Evolutionary conservation across 2,888 invertebrate species (phyloP).

Genomic region (Teleiodes luculella): DNA sequence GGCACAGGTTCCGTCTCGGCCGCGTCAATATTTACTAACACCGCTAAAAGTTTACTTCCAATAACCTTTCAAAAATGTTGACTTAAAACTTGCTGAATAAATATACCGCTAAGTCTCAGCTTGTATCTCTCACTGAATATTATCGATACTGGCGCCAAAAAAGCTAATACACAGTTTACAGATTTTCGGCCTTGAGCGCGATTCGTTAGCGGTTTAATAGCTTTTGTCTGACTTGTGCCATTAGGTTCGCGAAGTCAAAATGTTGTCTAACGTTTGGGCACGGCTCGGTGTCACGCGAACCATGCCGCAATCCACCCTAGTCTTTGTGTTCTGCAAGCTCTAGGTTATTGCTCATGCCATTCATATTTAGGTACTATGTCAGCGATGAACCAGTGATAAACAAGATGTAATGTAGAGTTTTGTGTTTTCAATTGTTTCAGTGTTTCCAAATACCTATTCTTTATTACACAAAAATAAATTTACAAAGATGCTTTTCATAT

Average conservation of each 20-base stretch:
- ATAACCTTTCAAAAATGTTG: neutral
- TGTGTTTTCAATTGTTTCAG: too few relatives aligned
- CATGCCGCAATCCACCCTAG: slow-evolving; percentile 35
- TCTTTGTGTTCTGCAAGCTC: slow-evolving; percentile 30
- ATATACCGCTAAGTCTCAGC: neutral
- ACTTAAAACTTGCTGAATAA: neutral
- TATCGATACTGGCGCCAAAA: neutral
- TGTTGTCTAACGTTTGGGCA: slow-evolving; percentile 64
- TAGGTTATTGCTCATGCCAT: slow-evolving; percentile 28
- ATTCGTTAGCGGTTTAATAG: slow-evolving; percentile 52
- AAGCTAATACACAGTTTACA: slow-evolving; percentile 4
- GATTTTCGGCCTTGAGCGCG: slow-evolving; percentile 26
- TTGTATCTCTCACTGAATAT: neutral
- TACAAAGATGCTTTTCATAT: too few relatives aligned
- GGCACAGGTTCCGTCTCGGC: neutral
- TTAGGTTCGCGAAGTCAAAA: slow-evolving; percentile 61
- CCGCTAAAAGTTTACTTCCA: neutral
- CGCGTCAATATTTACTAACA: slow-evolving; percentile 1
- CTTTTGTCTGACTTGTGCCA: slow-evolving; percentile 41
- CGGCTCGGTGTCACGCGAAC: slow-evolving; percentile 64
- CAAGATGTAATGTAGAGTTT: neutral
- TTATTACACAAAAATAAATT: too few relatives aligned
- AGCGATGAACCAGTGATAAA: too few relatives aligned
- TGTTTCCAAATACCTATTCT: too few relatives aligned
- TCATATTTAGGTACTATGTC: slow-evolving; percentile 17